Percentiles rank a stretch among this genome's conserved stretches.
Conservation (phyloP, 2,113 vertebrate genomes). For the Zosterops pallidus region DNA sequence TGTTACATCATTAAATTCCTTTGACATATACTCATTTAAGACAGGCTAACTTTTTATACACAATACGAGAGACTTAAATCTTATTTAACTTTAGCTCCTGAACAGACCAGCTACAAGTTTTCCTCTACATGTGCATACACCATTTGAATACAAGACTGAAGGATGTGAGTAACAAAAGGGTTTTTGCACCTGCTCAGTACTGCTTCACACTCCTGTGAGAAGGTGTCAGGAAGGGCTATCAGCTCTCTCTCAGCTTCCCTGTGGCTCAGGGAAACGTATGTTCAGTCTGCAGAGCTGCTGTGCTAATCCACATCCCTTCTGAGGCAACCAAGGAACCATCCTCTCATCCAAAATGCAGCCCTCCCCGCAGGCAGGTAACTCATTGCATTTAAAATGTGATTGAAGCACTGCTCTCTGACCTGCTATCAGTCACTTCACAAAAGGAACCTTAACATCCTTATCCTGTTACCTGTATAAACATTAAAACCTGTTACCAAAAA, state of each 20-base stretch:
- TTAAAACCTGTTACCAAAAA: background rate
- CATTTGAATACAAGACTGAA: background rate
- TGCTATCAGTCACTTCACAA: background rate
- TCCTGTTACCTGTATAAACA: background rate
- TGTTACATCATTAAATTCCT: background rate
- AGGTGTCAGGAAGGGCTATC: background rate
- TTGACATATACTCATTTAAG: background rate
- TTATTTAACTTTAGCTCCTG: background rate
- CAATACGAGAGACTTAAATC: background rate
- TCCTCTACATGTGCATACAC: accelerated
- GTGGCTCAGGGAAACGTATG: background rate
- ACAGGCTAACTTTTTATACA: background rate
- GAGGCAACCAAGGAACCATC: background rate
- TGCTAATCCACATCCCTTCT: background rate
- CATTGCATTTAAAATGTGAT: accelerated
- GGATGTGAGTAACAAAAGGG: background rate
- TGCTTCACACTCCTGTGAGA: background rate
- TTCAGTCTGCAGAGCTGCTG: background rate
- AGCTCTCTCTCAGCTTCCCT: background rate
- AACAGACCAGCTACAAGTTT: background rate
- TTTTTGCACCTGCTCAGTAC: background rate
- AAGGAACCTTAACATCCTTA: background rate
- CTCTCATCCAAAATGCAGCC: background rate
- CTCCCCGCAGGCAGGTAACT: background rate
- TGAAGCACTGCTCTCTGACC: background rate